Percentiles rank a stretch among this genome's conserved stretches.
Conservation (phyloP, 2,113 vertebrate species). For the Ia io region DNA sequence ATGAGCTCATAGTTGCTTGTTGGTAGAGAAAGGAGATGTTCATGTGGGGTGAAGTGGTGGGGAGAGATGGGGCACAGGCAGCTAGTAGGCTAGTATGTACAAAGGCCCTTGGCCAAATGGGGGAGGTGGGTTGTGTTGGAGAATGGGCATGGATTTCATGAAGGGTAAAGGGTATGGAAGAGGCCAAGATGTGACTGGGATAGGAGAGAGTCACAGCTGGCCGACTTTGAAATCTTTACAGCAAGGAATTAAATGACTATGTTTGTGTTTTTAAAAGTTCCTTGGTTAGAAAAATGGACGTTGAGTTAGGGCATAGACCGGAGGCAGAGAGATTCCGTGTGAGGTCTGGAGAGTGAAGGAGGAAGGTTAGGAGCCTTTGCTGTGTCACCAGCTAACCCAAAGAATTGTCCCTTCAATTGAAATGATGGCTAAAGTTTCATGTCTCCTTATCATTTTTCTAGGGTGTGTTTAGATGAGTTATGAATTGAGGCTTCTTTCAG, state of each 20-base stretch:
- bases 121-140: neutral
- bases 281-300: accelerated
- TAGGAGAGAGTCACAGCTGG: too few relatives aligned
- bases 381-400: neutral
- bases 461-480: neutral
- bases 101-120: neutral
- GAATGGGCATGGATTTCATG: neutral
- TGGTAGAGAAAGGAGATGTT: neutral
- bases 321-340: neutral
- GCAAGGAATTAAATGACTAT: neutral
- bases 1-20: neutral
- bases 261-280: neutral
- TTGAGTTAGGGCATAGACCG: accelerated
- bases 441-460: neutral
- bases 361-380: neutral
- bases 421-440: neutral
- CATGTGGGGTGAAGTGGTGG: accelerated
- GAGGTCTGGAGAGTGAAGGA: neutral
- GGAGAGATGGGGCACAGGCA: too few relatives aligned
- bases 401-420: neutral
- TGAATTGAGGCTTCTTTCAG: neutral
- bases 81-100: neutral
- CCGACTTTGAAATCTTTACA: neutral
- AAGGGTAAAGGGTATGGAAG: accelerated
- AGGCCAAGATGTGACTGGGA: neutral